A percentile compares a stretch with the other conserved stretches of the same genome.
Evolutionary conservation across 2,888 invertebrate genomes (phyloP).

Genomic region (Taphrorychus bicolor): DNA sequence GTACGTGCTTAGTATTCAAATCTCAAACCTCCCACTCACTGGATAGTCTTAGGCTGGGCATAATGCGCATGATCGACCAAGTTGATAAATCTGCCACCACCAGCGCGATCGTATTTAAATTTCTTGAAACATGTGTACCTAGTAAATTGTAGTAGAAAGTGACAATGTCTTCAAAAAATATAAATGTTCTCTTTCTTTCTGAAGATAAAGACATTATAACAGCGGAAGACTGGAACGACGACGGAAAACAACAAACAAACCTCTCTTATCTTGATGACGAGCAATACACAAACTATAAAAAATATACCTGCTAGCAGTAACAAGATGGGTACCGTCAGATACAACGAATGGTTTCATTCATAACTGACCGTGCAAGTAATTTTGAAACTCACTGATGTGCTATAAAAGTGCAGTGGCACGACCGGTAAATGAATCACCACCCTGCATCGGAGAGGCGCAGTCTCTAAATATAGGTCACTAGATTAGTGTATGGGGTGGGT

Average conservation of each 20-base stretch:
- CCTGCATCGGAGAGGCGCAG: slow-evolving; percentile 21
- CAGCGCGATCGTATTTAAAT: no score
- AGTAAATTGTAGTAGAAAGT: no score
- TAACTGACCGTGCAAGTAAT: slow-evolving; percentile 1
- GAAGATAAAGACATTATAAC: slow-evolving; percentile 13
- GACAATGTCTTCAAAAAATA: no score
- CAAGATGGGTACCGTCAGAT: slow-evolving; percentile 20
- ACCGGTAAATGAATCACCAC: slow-evolving; percentile 37
- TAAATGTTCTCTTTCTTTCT: not conserved
- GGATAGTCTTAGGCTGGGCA: no score
- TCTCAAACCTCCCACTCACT: slow-evolving; percentile 52
- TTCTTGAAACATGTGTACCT: no score
- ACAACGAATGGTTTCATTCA: slow-evolving; percentile 24
- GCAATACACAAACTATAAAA: slow-evolving; percentile 28
- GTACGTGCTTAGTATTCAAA: slow-evolving; percentile 54
- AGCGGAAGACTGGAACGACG: slow-evolving; percentile 29
- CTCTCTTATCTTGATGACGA: slow-evolving; percentile 33
- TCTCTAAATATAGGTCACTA: slow-evolving; percentile 41
- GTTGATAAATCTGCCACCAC: no score
- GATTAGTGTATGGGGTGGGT: slow-evolving; percentile 39
- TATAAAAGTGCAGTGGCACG: slow-evolving; percentile 39
- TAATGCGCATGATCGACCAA: no score
- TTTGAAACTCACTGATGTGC: not conserved
- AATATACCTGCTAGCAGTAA: slow-evolving; percentile 30
- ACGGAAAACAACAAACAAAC: slow-evolving; percentile 36